Conservation (phyloP, 2,797 vertebrate genomes). For the Steatocranus sp. region DNA sequence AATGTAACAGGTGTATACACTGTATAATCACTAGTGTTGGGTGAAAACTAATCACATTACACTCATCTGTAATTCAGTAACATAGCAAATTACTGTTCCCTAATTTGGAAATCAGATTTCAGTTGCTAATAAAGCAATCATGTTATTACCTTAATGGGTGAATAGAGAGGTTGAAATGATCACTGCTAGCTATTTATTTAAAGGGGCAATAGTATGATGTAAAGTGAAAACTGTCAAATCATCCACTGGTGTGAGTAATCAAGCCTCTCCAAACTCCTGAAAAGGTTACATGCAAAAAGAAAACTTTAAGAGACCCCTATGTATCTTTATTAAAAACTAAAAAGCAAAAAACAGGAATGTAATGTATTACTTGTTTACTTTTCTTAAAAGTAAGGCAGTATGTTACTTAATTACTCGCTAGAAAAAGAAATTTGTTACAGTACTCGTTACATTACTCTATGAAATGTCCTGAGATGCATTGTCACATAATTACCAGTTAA, state of each 20-base stretch:
- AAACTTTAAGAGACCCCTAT: background rate
- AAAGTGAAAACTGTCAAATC: background rate
- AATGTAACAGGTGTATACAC: background rate
- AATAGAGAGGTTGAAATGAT: background rate
- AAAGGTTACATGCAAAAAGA: background rate
- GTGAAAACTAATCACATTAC: background rate
- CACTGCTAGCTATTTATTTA: background rate
- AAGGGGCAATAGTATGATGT: background rate
- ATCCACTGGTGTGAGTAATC: background rate
- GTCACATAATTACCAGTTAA: background rate
- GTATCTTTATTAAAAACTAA: fast-evolving
- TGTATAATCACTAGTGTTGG: background rate
- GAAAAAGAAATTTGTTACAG: background rate
- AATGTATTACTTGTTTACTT: background rate
- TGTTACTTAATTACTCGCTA: background rate
- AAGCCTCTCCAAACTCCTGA: background rate
- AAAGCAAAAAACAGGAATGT: background rate
- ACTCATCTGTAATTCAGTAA: background rate
- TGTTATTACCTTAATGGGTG: background rate
- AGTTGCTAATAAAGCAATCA: background rate
- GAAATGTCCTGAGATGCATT: background rate
- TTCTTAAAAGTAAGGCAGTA: background rate
- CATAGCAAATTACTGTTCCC: background rate
- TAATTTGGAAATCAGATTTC: background rate
- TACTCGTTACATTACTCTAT: background rate